Percentiles rank a stretch among this genome's conserved stretches.
phyloP scores from a whole-genome alignment of 2,888 invertebrate genomes.

The Xestia c-nigrum region DNA sequence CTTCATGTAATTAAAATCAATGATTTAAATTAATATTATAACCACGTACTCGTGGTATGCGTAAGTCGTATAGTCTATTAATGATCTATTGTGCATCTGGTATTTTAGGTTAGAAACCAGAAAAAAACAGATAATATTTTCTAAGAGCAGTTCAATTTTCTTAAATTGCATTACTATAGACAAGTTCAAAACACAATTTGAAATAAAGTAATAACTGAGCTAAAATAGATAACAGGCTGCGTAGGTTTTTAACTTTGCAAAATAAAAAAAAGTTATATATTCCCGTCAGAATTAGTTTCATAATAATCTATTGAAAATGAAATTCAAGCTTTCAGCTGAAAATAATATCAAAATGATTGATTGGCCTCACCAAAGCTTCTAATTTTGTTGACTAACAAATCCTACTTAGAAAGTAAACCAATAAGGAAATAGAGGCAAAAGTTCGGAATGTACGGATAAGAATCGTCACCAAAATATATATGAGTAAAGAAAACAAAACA shows the following conservation, averaged over 20 bases:
- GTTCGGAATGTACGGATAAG: neutral
- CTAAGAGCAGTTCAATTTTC: too few species aligned
- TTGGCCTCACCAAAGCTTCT: neutral
- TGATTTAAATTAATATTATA: constrained; percentile 57
- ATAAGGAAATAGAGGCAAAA: neutral
- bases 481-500: neutral
- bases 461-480: neutral
- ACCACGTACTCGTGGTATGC: constrained; percentile 42
- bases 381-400: neutral
- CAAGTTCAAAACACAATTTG: neutral
- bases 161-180: neutral
- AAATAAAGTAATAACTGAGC: neutral
- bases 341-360: neutral
- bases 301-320: neutral
- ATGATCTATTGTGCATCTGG: constrained; percentile 62
- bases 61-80: constrained; percentile 25
- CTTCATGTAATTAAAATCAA: constrained; percentile 59
- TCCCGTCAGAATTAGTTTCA: neutral
- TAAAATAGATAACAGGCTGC: neutral
- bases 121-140: constrained; percentile 17
- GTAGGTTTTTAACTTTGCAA: neutral
- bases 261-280: neutral
- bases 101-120: constrained; percentile 32
- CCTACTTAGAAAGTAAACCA: neutral
- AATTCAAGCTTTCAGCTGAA: too few species aligned